Percentiles rank a stretch among this genome's conserved stretches.
Conservation (phyloP, 64 coral and sea anemone species). For the Acropora tenuis region DNA sequence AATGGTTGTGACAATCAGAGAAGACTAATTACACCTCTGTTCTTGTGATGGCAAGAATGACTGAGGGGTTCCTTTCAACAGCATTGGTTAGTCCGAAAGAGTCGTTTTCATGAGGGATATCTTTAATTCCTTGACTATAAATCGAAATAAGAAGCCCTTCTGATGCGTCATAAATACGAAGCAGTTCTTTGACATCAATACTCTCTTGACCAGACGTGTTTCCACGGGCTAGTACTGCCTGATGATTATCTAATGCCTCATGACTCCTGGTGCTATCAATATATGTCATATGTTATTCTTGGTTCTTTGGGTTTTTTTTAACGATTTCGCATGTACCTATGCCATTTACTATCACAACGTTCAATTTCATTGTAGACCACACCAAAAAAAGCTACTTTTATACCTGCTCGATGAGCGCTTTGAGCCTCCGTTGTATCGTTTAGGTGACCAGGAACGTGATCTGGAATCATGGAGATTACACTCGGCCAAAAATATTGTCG, state of each 20-base stretch:
- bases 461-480: too few relatives aligned
- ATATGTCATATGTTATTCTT: too few relatives aligned
- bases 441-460: too few relatives aligned
- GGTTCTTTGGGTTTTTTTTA: too few relatives aligned
- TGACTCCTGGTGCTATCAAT: too few relatives aligned
- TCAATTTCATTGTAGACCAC: too few relatives aligned
- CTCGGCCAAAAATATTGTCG: too few relatives aligned
- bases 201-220: constrained; percentile 21
- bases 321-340: too few relatives aligned
- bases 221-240: constrained; percentile 2
- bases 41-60: constrained; percentile 35
- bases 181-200: constrained; percentile 25
- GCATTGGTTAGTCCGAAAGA: neutral
- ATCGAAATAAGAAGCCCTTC: constrained; percentile 36
- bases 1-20: constrained; percentile 43
- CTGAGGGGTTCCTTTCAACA: constrained; percentile 23
- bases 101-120: neutral
- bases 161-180: constrained; percentile 26
- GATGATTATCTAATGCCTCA: constrained; percentile 44
- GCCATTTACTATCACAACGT: too few relatives aligned
- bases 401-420: too few relatives aligned
- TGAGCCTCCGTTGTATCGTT: too few relatives aligned
- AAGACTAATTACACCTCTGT: constrained; percentile 35
- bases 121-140: constrained; percentile 50
- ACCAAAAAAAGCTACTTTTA: too few relatives aligned